A percentile compares a stretch with the other conserved stretches of the same genome.
phyloP scores from a whole-genome alignment of 2,113 vertebrate species.

The Macroglossus sobrinus region DNA sequence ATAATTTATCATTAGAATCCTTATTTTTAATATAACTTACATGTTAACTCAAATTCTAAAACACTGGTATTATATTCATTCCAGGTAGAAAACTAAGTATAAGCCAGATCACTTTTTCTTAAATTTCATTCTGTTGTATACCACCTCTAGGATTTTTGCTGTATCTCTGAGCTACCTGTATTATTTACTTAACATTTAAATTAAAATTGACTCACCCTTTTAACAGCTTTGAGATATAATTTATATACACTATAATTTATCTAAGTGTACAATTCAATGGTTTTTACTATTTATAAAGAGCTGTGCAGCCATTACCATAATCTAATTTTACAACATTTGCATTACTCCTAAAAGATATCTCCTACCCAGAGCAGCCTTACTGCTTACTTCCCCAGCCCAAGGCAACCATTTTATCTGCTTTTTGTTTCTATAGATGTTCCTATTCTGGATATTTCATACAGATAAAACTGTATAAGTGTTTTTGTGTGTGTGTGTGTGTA shows the following conservation, averaged over 20 bases:
- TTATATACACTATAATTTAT: neutral
- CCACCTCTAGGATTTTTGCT: neutral
- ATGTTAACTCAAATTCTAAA: neutral
- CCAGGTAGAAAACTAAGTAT: neutral
- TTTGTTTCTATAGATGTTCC: neutral
- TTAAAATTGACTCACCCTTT: neutral
- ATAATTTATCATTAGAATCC: neutral
- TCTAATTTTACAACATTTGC: slow-evolving; percentile 17
- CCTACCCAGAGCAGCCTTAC: neutral
- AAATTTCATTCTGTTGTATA: neutral
- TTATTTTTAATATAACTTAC: neutral
- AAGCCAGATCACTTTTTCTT: slow-evolving; percentile 2
- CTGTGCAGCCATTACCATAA: neutral
- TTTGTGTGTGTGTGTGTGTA: neutral
- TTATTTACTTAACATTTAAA: slow-evolving; percentile 7
- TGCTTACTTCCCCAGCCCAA: neutral
- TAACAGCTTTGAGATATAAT: neutral
- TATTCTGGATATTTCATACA: neutral
- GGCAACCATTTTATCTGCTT: neutral
- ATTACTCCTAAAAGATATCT: neutral
- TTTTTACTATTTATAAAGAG: slow-evolving; percentile 11
- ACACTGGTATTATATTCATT: neutral
- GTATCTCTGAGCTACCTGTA: neutral
- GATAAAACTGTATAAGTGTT: neutral
- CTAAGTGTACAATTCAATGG: neutral